Evolutionary conservation across 64 coral and sea anemone species (phyloP).

Genomic region (Montipora foliosa): DNA sequence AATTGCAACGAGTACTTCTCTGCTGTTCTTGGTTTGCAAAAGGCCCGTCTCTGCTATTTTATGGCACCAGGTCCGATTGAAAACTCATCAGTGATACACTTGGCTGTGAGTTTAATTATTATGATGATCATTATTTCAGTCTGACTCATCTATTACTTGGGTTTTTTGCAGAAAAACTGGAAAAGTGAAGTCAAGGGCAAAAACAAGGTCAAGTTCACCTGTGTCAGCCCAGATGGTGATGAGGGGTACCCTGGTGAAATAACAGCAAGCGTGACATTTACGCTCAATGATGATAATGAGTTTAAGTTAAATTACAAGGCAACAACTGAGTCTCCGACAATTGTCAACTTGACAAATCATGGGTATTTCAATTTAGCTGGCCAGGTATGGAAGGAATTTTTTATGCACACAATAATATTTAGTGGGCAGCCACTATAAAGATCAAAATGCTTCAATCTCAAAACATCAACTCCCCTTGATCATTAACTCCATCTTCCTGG

Average conservation of each 20-base stretch:
- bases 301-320: conserved; percentile 80
- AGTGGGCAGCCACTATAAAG: no score
- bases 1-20: no score
- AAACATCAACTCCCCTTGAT: no score
- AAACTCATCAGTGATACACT: no score
- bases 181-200: conserved; percentile 42
- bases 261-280: conserved; percentile 64
- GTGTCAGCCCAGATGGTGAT: conserved; percentile 82
- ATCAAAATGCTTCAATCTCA: no score
- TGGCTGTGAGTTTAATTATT: no score
- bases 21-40: no score
- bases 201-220: conserved; percentile 67
- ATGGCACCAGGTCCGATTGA: no score
- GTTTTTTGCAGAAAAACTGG: conserved; percentile 21
- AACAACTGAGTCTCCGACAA: conserved; percentile 66
- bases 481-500: no score
- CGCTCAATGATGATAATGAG: conserved; percentile 85
- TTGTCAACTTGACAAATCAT: conserved; percentile 94
- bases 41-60: no score
- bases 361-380: conserved; percentile 97
- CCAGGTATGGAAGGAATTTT: conserved; percentile 57
- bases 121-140: no score
- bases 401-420: no score
- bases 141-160: not conserved
- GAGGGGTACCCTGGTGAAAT: conserved; percentile 90